A percentile compares a stretch with the other conserved stretches of the same genome.
These are phyloP conservation scores for zebrafish (Danio rerio) DNA, from an alignment of 2,113 vertebrate genomes.

Conservation along the genomic window GRCz12tu NC_133185.1:31179501-31180000, in stretches of 20 bases:
- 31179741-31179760: not conserved
- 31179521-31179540: too few species aligned
- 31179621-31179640: not conserved
- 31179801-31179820: conserved; percentile 39
- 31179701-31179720: not conserved
- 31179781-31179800: conserved; percentile 7
- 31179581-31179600: not conserved
- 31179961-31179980: not conserved
- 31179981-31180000: conserved; percentile 33
- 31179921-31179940: not conserved
- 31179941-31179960: not conserved
- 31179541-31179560: too few species aligned
- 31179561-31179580: not conserved
- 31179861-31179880: not conserved
- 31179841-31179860: conserved; percentile 33
- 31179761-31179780: conserved; percentile 21
- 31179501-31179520: conserved; percentile 1
- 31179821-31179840: conserved; percentile 33
- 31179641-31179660: not conserved
- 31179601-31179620: not conserved
- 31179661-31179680: not conserved
- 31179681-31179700: conserved; percentile 6
- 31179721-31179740: not conserved
- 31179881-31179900: not conserved
- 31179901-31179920: not conserved